Evolutionary conservation across 2,113 vertebrate genomes (phyloP).

Genomic region (Eubucco bourcierii): DNA sequence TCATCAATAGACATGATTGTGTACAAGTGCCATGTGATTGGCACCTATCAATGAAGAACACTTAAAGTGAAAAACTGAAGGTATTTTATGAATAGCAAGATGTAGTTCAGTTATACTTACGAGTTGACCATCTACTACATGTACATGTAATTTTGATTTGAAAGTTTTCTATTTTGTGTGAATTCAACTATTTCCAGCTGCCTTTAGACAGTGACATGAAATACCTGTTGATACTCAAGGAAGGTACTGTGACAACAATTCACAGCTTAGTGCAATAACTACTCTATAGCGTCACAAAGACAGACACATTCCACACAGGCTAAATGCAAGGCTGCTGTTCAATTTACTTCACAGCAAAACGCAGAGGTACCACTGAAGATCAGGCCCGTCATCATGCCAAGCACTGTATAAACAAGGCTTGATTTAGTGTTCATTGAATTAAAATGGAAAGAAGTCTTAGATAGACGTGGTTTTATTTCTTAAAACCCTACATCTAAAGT

Average conservation of each 20-base stretch:
- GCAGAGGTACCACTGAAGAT: constrained; percentile 18
- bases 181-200: background rate
- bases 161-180: background rate
- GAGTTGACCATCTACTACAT: background rate
- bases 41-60: background rate
- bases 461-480: background rate
- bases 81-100: background rate
- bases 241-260: background rate
- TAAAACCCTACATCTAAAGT: background rate
- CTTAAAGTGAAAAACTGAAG: background rate
- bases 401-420: constrained; percentile 22
- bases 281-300: background rate
- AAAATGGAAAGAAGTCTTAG: background rate
- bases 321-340: background rate
- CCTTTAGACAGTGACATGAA: background rate
- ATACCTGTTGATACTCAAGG: background rate
- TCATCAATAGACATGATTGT: background rate
- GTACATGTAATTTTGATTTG: background rate
- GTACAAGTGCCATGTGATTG: background rate
- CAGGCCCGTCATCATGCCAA: background rate
- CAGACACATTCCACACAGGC: background rate
- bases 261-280: background rate
- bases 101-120: background rate
- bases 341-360: constrained; percentile 4
- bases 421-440: background rate